Evolutionary conservation across 2,113 vertebrate genomes (phyloP).

Genomic region (Podarcis raffonei): DNA sequence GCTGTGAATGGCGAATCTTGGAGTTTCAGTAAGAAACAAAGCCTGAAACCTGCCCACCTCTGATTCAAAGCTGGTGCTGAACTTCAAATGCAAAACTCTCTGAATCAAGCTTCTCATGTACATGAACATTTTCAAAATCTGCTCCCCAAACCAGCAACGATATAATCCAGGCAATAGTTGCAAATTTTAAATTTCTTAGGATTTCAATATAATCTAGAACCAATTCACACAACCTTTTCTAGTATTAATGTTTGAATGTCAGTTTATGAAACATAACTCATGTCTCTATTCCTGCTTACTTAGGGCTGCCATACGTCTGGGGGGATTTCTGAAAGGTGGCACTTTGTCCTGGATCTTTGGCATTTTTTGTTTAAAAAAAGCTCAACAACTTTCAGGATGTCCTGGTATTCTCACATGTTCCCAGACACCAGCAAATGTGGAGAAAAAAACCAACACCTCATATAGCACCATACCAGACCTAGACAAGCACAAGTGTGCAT

Average conservation of each 20-base stretch:
- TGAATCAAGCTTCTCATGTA: background rate
- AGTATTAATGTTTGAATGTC: background rate
- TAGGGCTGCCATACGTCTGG: too few relatives aligned
- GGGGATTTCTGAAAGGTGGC: too few relatives aligned
- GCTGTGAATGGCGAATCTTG: too few relatives aligned
- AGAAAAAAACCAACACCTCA: background rate
- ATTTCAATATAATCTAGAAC: background rate
- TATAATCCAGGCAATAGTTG: background rate
- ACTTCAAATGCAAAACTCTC: background rate
- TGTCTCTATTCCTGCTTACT: background rate
- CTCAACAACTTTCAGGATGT: too few relatives aligned
- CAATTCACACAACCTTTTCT: background rate
- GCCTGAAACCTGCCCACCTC: too few relatives aligned
- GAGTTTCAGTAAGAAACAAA: too few relatives aligned
- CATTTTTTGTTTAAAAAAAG: too few relatives aligned
- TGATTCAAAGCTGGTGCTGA: conserved; percentile 35
- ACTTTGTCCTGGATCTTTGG: too few relatives aligned
- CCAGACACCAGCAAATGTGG: background rate
- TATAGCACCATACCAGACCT: background rate
- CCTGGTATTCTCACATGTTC: too few relatives aligned
- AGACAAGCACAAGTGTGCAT: background rate
- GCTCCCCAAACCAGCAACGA: conserved; percentile 21
- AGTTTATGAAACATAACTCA: background rate
- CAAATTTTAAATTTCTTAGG: background rate
- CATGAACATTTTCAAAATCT: conserved; percentile 28